A percentile compares a stretch with the other conserved stretches of the same genome.
Conservation (phyloP, 2,797 vertebrate species). For the Anomalospiza imberbis region DNA sequence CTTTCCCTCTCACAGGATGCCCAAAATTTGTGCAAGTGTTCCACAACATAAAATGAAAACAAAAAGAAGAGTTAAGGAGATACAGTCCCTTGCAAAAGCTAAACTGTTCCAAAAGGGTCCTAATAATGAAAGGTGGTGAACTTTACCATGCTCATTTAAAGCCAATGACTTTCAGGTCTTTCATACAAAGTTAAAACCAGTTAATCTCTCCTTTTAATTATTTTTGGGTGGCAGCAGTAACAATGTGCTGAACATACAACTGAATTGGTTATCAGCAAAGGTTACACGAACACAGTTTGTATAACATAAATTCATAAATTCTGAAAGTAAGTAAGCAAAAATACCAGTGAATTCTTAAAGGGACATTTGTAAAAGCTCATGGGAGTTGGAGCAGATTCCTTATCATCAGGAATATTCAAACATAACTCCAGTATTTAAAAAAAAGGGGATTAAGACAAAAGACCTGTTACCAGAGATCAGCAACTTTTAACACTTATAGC, state of each 20-base stretch:
- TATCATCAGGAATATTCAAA: constrained; percentile 15
- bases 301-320: constrained; percentile 22
- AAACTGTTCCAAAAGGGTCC: background rate
- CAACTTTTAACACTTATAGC: background rate
- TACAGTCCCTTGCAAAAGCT: background rate
- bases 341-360: constrained; percentile 34
- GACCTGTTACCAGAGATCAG: constrained; percentile 19
- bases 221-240: background rate
- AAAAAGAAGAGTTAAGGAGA: background rate
- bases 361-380: constrained; percentile 36
- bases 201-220: background rate
- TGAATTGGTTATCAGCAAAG: background rate
- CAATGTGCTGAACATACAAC: background rate
- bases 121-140: background rate
- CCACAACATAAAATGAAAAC: background rate
- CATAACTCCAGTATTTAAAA: background rate
- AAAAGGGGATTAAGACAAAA: constrained; percentile 47
- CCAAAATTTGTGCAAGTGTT: background rate
- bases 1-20: background rate
- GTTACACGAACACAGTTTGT: constrained; percentile 14
- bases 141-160: background rate
- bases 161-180: background rate
- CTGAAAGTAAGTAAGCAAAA: constrained; percentile 50
- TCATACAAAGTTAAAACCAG: background rate
- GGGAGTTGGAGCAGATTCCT: constrained; percentile 28